Base-by-base conservation (phyloP, 2,888 invertebrate species). In the Zhuqinia jingwanae region DNA sequence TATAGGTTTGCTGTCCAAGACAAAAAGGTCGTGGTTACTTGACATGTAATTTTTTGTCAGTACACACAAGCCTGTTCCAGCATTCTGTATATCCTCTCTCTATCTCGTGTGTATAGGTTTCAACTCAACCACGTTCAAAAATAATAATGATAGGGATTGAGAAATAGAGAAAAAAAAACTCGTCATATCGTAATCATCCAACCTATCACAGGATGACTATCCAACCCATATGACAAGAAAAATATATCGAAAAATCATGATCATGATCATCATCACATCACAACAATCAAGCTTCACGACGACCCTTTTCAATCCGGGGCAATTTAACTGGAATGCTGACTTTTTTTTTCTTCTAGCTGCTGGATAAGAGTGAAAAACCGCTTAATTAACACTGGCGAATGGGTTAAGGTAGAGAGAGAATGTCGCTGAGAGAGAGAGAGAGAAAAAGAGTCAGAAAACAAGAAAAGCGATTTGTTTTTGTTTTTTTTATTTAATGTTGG, bases 361-460 rank as follows among this genome's bases (percentile, higher is more conserved):
- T 42, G 17, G 1, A 20, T 6, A 1, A 36, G 36, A 65, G 20
- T 15, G 27, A 60, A 47, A 79, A 79, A 79, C 79, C 79, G 79
- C 79, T 79, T 79, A 79, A 79, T 79, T 79, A 79, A 68, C 60
- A n/a, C n/a, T n/a, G n/a, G n/a, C n/a, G 1, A 58, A 58, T 25
- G 11, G 22, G 11, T 22, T 25, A 25, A 11, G n/a, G n/a, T n/a
- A n/a, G n/a, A n/a, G n/a, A n/a, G n/a, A n/a, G n/a, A 5, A 8
- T 58, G 22, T 58, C 58, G 50, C 47, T 36, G 10, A 5, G 3
- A 36, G 15, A 25, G 1, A n/a, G 22, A n/a, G n/a, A n/a, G n/a
- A n/a, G n/a, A n/a, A n/a, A n/a, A n/a, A n/a, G 15, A 47, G 47
- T 47, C 47, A 47, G n/a, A n/a, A 47, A 47, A 47, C 2, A 11